These are phyloP conservation scores for Melipona bicolor DNA, from an alignment of 2,888 invertebrate species.

Conservation along the genomic window DNA sequence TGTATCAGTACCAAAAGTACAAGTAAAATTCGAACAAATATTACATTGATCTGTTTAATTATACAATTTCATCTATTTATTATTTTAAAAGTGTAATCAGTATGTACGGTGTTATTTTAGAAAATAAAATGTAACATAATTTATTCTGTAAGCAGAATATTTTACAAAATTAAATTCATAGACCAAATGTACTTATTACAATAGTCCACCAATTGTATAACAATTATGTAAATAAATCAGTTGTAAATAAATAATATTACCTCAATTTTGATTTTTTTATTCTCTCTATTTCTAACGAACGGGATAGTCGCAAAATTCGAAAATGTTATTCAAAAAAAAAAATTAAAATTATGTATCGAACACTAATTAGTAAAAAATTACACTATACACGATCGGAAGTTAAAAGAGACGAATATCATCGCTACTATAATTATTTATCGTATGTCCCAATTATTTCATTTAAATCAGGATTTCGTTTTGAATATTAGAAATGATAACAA, in stretches of 20 bases:
- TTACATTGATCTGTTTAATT: not conserved
- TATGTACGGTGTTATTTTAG: slow-evolving; percentile 9
- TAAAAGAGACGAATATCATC: not conserved
- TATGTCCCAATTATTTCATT: not conserved
- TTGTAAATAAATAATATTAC: slow-evolving; percentile 44
- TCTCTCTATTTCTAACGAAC: not conserved
- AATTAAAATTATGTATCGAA: not conserved
- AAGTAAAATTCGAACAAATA: not conserved
- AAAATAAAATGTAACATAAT: slow-evolving; percentile 14
- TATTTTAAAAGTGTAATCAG: not conserved
- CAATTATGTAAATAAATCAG: slow-evolving; percentile 34
- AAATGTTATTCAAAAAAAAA: not conserved
- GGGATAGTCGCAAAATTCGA: not conserved
- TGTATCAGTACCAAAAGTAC: too few relatives aligned
- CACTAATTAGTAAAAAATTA: not conserved
- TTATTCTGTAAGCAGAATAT: slow-evolving; percentile 3
- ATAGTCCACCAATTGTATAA: slow-evolving; percentile 23
- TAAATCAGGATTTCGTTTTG: not conserved
- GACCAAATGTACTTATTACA: slow-evolving; percentile 21
- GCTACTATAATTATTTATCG: too few relatives aligned
- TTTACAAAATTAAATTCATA: slow-evolving; percentile 25
- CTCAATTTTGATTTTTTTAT: not conserved
- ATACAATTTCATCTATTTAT: not conserved
- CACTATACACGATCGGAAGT: not conserved
- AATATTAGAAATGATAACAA: not conserved